phyloP scores from a whole-genome alignment of 2,888 invertebrate genomes.

The Epirrhoe alternata region DNA sequence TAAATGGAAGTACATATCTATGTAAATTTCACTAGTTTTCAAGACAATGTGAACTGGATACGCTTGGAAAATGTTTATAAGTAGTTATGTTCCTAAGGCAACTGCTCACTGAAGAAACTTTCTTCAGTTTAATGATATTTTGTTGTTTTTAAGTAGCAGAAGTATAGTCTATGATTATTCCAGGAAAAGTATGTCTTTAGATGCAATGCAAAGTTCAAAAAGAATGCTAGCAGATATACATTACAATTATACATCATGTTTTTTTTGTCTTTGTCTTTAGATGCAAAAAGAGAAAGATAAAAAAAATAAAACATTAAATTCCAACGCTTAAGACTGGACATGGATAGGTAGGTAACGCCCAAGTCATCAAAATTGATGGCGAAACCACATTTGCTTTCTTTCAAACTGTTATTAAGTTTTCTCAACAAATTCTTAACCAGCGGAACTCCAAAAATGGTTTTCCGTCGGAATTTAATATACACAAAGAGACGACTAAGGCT shows the following conservation, averaged over 20 bases:
- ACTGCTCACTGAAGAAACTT: neutral
- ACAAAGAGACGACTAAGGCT: constrained; percentile 45
- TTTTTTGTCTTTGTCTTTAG: too few relatives aligned
- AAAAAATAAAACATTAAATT: neutral
- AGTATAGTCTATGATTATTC: too few relatives aligned
- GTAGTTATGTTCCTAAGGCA: neutral
- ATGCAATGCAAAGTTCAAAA: too few relatives aligned
- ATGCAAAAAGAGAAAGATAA: neutral
- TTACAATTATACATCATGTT: too few relatives aligned
- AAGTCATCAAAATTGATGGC: constrained; percentile 24
- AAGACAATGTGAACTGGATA: constrained; percentile 9
- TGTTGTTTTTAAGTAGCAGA: too few relatives aligned
- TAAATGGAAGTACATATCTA: constrained; percentile 16
- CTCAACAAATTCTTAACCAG: constrained; percentile 39
- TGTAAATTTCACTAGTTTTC: constrained; percentile 26
- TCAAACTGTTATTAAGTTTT: constrained; percentile 44
- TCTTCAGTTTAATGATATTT: too few relatives aligned
- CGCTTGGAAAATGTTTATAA: constrained; percentile 8
- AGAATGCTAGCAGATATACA: too few relatives aligned
- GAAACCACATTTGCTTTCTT: constrained; percentile 35
- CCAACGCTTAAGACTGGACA: constrained; percentile 4
- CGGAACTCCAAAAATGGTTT: constrained; percentile 49
- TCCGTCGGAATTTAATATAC: constrained; percentile 51
- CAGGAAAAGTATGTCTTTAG: too few relatives aligned
- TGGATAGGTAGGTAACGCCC: neutral